These are phyloP conservation scores for Drosophila tanythrix DNA, from an alignment of 2,888 invertebrate species.

Conservation along the genomic window DNA sequence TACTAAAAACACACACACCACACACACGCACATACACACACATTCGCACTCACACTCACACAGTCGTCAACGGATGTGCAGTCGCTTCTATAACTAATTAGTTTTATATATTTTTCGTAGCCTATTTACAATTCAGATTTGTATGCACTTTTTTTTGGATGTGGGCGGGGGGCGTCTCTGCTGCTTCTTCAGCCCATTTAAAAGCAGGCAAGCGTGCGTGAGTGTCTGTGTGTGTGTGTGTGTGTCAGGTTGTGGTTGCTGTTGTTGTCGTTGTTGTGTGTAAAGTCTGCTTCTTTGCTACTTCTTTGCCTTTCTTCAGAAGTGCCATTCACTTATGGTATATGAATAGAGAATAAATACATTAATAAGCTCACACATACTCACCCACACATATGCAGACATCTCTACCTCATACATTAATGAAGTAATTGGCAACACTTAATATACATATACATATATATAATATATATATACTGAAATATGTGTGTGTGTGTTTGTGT, in stretches of 20 bases:
- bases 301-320: conserved; percentile 67
- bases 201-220: conserved; percentile 60
- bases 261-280: conserved; percentile 23
- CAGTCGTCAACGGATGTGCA: conserved; percentile 66
- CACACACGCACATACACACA: conserved; percentile 8
- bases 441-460: conserved; percentile 49
- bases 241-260: neutral
- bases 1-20: conserved; percentile 25
- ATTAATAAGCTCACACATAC: conserved; percentile 81
- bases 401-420: conserved; percentile 80
- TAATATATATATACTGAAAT: conserved; percentile 62
- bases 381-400: conserved; percentile 81
- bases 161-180: conserved; percentile 20
- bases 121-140: conserved; percentile 63
- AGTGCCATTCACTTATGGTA: conserved; percentile 70
- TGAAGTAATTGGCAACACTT: conserved; percentile 82
- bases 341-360: conserved; percentile 69
- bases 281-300: conserved; percentile 69
- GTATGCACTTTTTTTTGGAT: conserved; percentile 22
- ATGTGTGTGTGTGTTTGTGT: conserved; percentile 47
- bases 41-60: conserved; percentile 30
- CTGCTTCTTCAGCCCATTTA: conserved; percentile 28
- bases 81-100: conserved; percentile 69
- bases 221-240: conserved; percentile 10
- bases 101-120: conserved; percentile 75